Percentiles rank a stretch among this genome's conserved stretches.
These are phyloP conservation scores for Rhodophaea formosa DNA, from an alignment of 2,888 invertebrate genomes.

Conservation along the genomic window DNA sequence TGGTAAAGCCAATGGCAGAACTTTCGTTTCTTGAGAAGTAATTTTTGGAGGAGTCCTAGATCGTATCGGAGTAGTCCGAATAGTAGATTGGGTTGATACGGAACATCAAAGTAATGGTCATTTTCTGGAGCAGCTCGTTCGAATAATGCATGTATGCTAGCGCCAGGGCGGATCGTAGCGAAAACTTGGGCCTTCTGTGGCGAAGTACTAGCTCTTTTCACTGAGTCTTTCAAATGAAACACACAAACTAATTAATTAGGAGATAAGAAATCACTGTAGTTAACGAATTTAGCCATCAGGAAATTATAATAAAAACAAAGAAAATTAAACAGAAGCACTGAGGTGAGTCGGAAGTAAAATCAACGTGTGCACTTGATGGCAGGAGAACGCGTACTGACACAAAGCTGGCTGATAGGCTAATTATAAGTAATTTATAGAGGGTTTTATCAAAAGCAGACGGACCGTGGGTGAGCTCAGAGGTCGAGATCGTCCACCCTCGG, in stretches of 20 bases:
- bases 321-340: slow-evolving; percentile 26
- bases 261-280: slow-evolving; percentile 67
- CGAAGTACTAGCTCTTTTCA: slow-evolving; percentile 28
- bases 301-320: slow-evolving; percentile 32
- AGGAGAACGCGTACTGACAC: slow-evolving; percentile 42
- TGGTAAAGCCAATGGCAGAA: slow-evolving; percentile 74
- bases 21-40: slow-evolving; percentile 45
- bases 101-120: slow-evolving; percentile 75
- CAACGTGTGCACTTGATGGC: slow-evolving; percentile 39
- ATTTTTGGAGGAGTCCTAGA: slow-evolving; percentile 57
- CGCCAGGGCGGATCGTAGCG: slow-evolving; percentile 57
- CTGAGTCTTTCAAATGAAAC: slow-evolving; percentile 28
- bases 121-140: slow-evolving; percentile 68
- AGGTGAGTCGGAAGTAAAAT: slow-evolving; percentile 4
- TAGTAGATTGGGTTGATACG: slow-evolving; percentile 85
- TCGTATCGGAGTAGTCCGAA: slow-evolving; percentile 86
- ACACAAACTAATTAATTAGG: slow-evolving; percentile 55
- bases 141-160: slow-evolving; percentile 72
- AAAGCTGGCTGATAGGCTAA: slow-evolving; percentile 36
- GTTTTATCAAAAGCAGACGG: slow-evolving; percentile 62
- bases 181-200: slow-evolving; percentile 28
- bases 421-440: slow-evolving; percentile 60
- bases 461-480: slow-evolving; percentile 51
- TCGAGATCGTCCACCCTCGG: slow-evolving; percentile 51
- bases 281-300: slow-evolving; percentile 73